phyloP scores from a whole-genome alignment of 2,113 vertebrate genomes.

The Procavia capensis region DNA sequence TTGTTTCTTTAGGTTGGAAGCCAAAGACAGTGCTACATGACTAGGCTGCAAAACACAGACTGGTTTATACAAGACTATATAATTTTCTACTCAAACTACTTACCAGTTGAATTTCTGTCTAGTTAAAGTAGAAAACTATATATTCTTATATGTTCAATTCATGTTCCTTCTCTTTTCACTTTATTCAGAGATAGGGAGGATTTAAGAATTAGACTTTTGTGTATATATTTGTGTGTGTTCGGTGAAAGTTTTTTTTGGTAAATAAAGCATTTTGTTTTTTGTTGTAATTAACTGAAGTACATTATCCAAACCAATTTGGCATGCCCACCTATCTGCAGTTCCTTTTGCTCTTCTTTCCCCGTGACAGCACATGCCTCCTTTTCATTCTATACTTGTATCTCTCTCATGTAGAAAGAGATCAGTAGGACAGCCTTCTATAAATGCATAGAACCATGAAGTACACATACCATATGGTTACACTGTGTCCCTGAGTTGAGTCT shows the following conservation, averaged over 20 bases:
- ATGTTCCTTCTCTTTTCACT: neutral
- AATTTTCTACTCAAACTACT: neutral
- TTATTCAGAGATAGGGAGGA: neutral
- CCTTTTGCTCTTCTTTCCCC: too few relatives aligned
- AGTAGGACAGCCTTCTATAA: too few relatives aligned
- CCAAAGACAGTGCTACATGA: neutral
- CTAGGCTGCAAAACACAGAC: neutral
- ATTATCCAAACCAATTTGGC: too few relatives aligned
- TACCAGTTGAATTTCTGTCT: conserved; percentile 2
- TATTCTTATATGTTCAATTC: neutral
- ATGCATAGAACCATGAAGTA: too few relatives aligned
- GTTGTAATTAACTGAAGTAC: too few relatives aligned
- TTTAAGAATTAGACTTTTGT: neutral
- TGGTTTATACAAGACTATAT: neutral
- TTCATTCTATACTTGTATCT: too few relatives aligned
- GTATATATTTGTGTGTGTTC: neutral
- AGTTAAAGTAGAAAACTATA: neutral
- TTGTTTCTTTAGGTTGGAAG: neutral
- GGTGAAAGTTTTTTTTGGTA: neutral
- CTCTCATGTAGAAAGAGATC: too few relatives aligned
- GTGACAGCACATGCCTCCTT: too few relatives aligned
- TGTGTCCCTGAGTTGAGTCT: too few relatives aligned
- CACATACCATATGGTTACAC: too few relatives aligned
- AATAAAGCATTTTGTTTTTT: too few relatives aligned
- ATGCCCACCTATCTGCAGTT: too few relatives aligned